phyloP scores from a whole-genome alignment of 2,113 vertebrate species.

The Myotis davidii region DNA sequence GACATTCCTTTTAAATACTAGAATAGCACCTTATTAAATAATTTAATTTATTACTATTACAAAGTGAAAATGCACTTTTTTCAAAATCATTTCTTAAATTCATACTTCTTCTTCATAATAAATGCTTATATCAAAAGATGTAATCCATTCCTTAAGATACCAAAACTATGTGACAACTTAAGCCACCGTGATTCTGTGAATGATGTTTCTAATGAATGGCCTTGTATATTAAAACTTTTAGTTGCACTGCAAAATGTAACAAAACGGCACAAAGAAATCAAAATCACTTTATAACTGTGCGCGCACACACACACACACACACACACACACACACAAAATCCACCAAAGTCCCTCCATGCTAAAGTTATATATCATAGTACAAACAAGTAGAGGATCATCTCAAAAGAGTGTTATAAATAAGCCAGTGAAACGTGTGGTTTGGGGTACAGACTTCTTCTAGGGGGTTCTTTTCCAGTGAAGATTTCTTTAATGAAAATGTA shows the following conservation, averaged over 20 bases:
- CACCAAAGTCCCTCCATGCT: not conserved
- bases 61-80: not conserved
- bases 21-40: not conserved
- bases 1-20: not conserved
- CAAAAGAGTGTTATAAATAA: not conserved
- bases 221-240: conserved; percentile 18
- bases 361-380: not conserved
- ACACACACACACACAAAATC: no score
- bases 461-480: no score
- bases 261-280: conserved; percentile 64
- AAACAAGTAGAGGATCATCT: not conserved
- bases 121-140: not conserved
- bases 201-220: not conserved
- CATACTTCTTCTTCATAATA: not conserved
- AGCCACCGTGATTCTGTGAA: not conserved
- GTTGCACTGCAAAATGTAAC: conserved; percentile 30
- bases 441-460: no score
- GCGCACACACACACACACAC: not conserved
- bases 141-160: not conserved
- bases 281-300: conserved; percentile 55
- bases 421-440: no score
- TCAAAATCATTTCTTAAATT: not conserved
- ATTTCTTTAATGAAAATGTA: no score
- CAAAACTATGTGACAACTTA: not conserved
- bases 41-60: not conserved